Evolutionary conservation across 2,888 invertebrate species (phyloP), one percentile per base, ranked within the genome.

Genomic region (Thymelicus acteon): DNA sequence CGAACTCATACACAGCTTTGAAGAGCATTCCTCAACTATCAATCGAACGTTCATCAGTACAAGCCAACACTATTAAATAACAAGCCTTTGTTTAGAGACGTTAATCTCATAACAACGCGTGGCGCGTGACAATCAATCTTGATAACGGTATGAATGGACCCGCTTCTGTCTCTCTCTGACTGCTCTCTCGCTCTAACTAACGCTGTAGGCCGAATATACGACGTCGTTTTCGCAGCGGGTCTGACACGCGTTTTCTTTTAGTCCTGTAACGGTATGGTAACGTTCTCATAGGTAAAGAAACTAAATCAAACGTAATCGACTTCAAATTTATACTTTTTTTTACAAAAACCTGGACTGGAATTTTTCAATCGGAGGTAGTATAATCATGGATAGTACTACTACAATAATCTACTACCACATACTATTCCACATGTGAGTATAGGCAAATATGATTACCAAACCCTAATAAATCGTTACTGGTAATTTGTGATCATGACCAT

Each of bases 61-160:
- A 67, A 61, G 37, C 62, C 62, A 69, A 57, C 68, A 69, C 68
- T 69, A 69, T 70, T 64, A 70, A 58, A 64, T 64, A 70, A 60
- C 70, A 47, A 47, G 60, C 60, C 61, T 66, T 71, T 70, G 70
- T 64, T 70, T 64, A 52, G 70, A 70, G 48, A 70, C 70, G 60
- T 60, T 70, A 63, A 66, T 73, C 71, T 65, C 64, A 58, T 68
- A 73, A 74, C 74, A 72, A 70, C 73, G 67, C 76, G 77, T 75
- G 72, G 67, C 64, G 70, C 75, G 74, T 67, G 77, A 72, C 79
- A 75, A 82, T 83, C 79, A 76, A 82, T 83, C 82, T 81, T 78
- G 79, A 81, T 82, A 80, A 76, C 78, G 77, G 75, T 79, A 79
- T 77, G 76, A 79, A 79, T 67, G 58, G 64, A 60, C 49, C 12